A percentile compares a stretch with the other conserved stretches of the same genome.
These are phyloP conservation scores for Asobara japonica DNA, from an alignment of 1,140 invertebrate species.

Conservation along the genomic window DNA sequence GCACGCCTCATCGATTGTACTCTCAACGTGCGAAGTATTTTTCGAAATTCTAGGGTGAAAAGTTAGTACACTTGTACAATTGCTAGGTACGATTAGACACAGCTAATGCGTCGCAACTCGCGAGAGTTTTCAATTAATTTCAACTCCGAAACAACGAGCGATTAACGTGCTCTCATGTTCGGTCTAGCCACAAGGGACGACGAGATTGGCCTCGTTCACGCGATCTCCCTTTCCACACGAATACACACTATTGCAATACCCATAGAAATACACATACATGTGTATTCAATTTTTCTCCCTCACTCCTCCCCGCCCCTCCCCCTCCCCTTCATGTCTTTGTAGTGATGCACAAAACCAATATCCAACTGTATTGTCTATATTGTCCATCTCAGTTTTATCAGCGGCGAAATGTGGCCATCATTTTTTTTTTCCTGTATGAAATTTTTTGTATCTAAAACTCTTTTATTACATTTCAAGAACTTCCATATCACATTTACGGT, in stretches of 20 bases:
- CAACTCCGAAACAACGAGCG: constrained; percentile 25
- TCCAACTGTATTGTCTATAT: neutral
- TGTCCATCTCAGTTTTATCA: neutral
- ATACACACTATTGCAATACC: neutral
- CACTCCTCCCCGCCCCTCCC: too few relatives aligned
- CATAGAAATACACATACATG: neutral
- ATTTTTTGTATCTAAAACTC: neutral
- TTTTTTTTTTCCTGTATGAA: neutral
- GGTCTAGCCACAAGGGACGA: neutral
- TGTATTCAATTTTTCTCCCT: neutral
- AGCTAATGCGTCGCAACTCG: neutral
- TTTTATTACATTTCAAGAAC: neutral
- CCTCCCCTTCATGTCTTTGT: neutral
- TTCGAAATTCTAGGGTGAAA: neutral
- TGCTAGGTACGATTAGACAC: neutral
- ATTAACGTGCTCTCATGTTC: constrained; percentile 27
- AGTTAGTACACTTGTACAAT: neutral
- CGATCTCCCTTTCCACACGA: constrained; percentile 18
- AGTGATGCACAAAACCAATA: neutral
- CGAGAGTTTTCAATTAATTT: constrained; percentile 33
- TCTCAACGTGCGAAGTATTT: neutral
- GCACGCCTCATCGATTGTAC: neutral
- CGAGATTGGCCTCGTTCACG: constrained; percentile 25
- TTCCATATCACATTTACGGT: neutral
- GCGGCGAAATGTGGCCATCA: neutral